These are phyloP conservation scores for Aleiodes leptofemur DNA, from an alignment of 2,888 invertebrate species.

Conservation along the genomic window DNA sequence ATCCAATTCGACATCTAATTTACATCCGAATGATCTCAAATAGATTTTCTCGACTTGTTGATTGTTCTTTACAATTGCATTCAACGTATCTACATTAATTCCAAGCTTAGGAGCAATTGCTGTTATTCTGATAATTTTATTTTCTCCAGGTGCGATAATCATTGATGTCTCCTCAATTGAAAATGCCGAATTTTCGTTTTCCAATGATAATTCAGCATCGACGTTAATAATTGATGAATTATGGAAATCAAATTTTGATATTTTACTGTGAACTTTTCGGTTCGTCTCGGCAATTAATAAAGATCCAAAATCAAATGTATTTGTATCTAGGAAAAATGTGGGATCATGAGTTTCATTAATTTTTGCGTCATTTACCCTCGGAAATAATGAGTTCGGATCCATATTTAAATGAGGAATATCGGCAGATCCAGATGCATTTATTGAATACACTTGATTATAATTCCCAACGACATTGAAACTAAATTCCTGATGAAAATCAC, in stretches of 20 bases:
- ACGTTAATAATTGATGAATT: conserved; percentile 78
- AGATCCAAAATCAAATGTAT: conserved; percentile 66
- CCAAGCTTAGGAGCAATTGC: conserved; percentile 69
- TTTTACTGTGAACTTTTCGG: conserved; percentile 76
- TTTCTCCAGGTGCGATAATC: conserved; percentile 61
- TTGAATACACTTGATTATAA: conserved; percentile 51
- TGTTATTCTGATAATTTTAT: conserved; percentile 63
- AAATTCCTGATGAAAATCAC: conserved; percentile 58
- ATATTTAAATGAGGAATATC: conserved; percentile 64
- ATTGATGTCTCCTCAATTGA: conserved; percentile 24
- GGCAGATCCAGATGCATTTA: conserved; percentile 60
- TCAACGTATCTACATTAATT: conserved; percentile 64
- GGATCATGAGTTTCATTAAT: conserved; percentile 56
- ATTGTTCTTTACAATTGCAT: conserved; percentile 77
- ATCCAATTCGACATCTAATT: conserved; percentile 75
- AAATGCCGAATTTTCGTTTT: conserved; percentile 74
- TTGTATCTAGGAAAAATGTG: conserved; percentile 62
- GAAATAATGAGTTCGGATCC: conserved; percentile 61
- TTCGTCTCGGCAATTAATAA: conserved; percentile 57
- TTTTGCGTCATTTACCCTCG: conserved; percentile 55
- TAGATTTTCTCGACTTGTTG: conserved; percentile 77
- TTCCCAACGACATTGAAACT: conserved; percentile 57
- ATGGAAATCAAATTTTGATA: conserved; percentile 76
- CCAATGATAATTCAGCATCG: conserved; percentile 76
- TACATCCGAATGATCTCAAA: conserved; percentile 77